Evolutionary conservation across 2,888 invertebrate species (phyloP), one percentile per base, ranked within the genome.

Genomic region (Penaeus monodon): DNA sequence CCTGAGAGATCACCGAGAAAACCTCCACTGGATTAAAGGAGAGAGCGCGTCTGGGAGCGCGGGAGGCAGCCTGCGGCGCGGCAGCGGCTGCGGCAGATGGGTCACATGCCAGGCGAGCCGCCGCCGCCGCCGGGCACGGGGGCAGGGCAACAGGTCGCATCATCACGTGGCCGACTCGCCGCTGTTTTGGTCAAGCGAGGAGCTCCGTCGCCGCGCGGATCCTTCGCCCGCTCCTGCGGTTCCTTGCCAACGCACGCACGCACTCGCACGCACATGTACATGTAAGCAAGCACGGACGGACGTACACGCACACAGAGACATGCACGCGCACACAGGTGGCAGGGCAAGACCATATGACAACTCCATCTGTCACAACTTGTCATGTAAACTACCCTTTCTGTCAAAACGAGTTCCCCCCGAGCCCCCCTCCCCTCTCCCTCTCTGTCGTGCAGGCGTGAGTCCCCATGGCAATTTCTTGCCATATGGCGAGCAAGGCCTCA

Each of bases 401-500:
- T 57, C 57, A 57, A 57, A 20, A 57, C 57, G 57, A 57, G 57
- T 57, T 14, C 17, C 17, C 57, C 57, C 57, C 57, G 2, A 17
- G 0, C 57, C 57, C 57, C 57, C 57, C 3, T 17, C 57, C 17
- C 57, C 57, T 4, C 57, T 57, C 57, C 57, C 57, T 20, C 57
- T 57, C 57, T 57, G 57, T 57, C 57, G 57, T 57, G 57, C 57
- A 57, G 24, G 27, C 27, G n/a, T 74, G 64, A 63, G 74, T 12
- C 33, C 57, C 29, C 29, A 20, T 70, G 81, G 73, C 70, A 24
- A 24, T 33, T 7, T 77, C 68, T 68, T 84, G 84, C 84, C 84
- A 77, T 84, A 84, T 84, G 84, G 84, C 77, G 33, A 44, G 24
- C 57, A 27, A 49, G 63, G 20, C 44, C 49, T 84, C 84, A 84